These are phyloP conservation scores for Gadus chalcogrammus DNA, from an alignment of 2,113 vertebrate genomes.

Conservation along the genomic window DNA sequence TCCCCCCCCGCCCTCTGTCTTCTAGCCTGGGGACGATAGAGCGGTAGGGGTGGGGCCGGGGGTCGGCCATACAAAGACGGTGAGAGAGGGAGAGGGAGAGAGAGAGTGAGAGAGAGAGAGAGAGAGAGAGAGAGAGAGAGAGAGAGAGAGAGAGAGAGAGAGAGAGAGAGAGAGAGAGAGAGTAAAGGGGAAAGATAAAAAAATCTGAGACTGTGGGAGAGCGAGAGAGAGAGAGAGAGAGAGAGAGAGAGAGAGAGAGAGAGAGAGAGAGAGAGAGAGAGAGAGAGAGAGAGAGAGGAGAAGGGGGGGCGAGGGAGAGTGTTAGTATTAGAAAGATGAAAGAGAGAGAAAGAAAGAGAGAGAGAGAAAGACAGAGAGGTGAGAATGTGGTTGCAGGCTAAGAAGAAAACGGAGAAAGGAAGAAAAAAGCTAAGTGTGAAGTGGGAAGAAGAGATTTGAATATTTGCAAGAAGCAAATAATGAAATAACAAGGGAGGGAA, in stretches of 20 bases:
- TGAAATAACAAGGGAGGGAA: no score
- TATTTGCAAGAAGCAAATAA: no score
- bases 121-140: background rate
- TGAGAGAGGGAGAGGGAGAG: background rate
- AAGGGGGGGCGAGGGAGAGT: background rate
- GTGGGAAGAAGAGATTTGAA: conserved; percentile 5
- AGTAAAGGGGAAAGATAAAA: background rate
- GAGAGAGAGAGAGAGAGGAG: background rate
- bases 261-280: conserved; percentile 20
- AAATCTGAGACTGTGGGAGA: no score
- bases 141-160: background rate
- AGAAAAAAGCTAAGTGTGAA: conserved; percentile 13
- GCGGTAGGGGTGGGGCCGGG: conserved; percentile 2
- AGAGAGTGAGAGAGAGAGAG: background rate
- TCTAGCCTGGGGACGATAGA: conserved; percentile 15
- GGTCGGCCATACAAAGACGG: background rate
- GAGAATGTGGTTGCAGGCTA: conserved; percentile 28
- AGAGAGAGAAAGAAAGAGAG: background rate
- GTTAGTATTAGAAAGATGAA: background rate
- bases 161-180: no score
- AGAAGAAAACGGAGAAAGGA: conserved; percentile 7
- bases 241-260: background rate
- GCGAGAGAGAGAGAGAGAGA: background rate
- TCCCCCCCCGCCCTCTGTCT: conserved; percentile 42
- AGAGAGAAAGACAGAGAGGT: conserved; percentile 23